Percentiles rank a stretch among this genome's conserved stretches.
Conservation (phyloP, 2,888 invertebrate genomes). For the Chloroclysta siterata region DNA sequence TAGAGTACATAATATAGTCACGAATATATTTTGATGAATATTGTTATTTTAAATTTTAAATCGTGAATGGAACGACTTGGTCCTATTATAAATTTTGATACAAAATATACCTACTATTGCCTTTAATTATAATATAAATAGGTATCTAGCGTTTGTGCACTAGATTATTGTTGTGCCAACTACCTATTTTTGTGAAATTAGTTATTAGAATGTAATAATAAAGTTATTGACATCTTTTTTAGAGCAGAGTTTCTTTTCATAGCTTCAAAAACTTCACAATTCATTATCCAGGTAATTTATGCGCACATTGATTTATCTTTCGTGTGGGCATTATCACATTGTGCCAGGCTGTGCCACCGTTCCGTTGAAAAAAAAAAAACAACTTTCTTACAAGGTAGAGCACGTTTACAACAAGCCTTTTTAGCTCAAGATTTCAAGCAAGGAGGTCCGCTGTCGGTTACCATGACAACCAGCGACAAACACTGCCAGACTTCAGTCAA, state of each 20-base stretch:
- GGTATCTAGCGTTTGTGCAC: slow-evolving; percentile 23
- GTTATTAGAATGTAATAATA: slow-evolving; percentile 61
- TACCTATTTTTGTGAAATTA: slow-evolving; percentile 56
- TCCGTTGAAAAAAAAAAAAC: slow-evolving; percentile 36
- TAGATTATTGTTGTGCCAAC: slow-evolving; percentile 52
- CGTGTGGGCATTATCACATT: slow-evolving; percentile 36
- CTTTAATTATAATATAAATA: slow-evolving; percentile 1
- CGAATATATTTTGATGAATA: slow-evolving; percentile 14
- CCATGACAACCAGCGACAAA: slow-evolving; percentile 79
- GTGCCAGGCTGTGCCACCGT: slow-evolving; percentile 43
- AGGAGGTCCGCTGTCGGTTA: slow-evolving; percentile 58
- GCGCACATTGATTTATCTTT: slow-evolving; percentile 43
- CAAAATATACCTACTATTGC: background rate
- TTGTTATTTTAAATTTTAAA: background rate
- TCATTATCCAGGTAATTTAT: slow-evolving; percentile 33
- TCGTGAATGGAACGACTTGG: background rate
- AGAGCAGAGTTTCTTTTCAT: slow-evolving; percentile 41
- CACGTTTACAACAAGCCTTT: slow-evolving; percentile 46
- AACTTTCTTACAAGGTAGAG: slow-evolving; percentile 35
- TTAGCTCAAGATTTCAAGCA: slow-evolving; percentile 52
- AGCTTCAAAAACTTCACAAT: slow-evolving; percentile 8
- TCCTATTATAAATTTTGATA: slow-evolving; percentile 3
- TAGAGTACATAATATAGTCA: background rate
- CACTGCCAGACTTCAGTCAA: slow-evolving; percentile 73
- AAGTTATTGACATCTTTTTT: slow-evolving; percentile 60